phyloP scores from a whole-genome alignment of 2,113 vertebrate genomes.

The Tychaedon coryphoeus region DNA sequence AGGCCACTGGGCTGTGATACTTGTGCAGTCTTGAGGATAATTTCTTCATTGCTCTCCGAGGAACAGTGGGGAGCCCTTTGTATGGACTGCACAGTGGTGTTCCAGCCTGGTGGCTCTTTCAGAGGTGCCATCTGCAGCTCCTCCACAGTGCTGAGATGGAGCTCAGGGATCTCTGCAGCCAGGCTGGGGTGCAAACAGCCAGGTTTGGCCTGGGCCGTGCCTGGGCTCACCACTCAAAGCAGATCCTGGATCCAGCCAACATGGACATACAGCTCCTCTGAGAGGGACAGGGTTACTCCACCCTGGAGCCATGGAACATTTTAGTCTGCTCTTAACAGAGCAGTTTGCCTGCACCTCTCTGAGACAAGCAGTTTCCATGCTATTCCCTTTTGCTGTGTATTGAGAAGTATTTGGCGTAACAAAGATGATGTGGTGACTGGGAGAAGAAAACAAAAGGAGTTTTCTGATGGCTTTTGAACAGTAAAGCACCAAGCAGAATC shows the following conservation, averaged over 20 bases:
- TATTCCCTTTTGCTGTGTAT: neutral
- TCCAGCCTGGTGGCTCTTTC: neutral
- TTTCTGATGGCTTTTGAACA: neutral
- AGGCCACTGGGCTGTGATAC: neutral
- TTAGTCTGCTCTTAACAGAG: neutral
- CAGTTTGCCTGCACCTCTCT: neutral
- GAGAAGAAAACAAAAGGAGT: neutral
- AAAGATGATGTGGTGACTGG: neutral
- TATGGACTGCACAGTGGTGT: fast-evolving
- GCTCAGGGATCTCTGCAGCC: fast-evolving
- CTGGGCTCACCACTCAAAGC: neutral
- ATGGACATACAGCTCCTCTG: neutral
- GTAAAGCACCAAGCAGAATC: neutral
- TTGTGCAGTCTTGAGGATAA: neutral
- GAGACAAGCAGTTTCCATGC: neutral
- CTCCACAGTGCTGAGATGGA: neutral
- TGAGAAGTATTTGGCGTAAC: neutral
- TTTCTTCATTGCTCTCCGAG: neutral
- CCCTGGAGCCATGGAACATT: neutral
- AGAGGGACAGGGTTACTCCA: neutral
- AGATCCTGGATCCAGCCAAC: neutral
- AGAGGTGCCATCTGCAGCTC: neutral
- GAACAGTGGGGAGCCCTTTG: fast-evolving
- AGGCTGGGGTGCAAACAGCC: neutral
- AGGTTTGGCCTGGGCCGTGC: neutral